Evolutionary conservation across 1,140 invertebrate species (phyloP), one percentile per base, ranked within the genome.

Genomic region (Drosophila tsacasi): DNA sequence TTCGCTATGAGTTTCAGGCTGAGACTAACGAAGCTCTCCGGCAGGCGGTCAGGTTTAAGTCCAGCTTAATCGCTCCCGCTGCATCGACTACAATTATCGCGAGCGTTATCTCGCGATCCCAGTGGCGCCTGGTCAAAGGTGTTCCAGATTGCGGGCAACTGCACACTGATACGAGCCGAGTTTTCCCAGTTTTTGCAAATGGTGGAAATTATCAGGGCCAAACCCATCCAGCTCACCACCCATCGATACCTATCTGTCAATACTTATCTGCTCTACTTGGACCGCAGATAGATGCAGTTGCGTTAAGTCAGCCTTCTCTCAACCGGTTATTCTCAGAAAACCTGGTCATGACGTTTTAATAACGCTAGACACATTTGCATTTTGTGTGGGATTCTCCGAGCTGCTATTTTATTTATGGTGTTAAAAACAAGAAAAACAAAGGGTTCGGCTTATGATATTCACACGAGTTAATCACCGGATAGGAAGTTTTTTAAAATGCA

Each of bases 11-110:
- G 54, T 23, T 65, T 64, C 39, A 32, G 46, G 44, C 40, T 40
- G 50, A 84, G 63, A 89, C 84, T 89, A 73, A 90, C 61, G 9
- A 21, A 19, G 47, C 27, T 61, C 59, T 65, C 68, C n/a, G 4
- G 44, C 23, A 13, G 47, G 23, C 40, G 39, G 57, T 44, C 30
- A 30, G 52, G 63, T 63, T 71, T 63, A 71, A 76, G 55, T 54
- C 37, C 30, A 25, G 32, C 25, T 49, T 37, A 27, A 44, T 19
- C 42, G 30, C 37, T 65, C 7, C 62, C 62, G 25, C 19, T 63
- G 63, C 73, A 74, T 13, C 52, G 60, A 9, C 8, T 13, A 19
- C 23, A 19, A 46, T 35, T 40, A 44, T 44, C 35, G 9, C 19
- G 1, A 46, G 50, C 68, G 17, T 32, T 58, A 75, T 75, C 72